Conservation (phyloP, 1,140 invertebrate genomes). For the Drosophila triauraria region DNA sequence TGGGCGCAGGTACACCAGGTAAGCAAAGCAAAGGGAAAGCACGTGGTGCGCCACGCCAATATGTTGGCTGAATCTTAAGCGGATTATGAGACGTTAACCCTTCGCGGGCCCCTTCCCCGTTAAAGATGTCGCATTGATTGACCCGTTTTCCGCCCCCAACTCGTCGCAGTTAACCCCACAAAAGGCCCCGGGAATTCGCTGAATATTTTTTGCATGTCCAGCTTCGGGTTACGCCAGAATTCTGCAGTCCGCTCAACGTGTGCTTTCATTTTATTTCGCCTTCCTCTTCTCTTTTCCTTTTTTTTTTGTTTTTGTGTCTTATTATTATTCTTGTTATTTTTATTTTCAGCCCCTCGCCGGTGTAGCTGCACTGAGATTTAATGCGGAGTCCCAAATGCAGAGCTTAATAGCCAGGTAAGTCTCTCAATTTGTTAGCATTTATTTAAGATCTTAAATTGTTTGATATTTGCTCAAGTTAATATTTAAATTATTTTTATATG, state of each 20-base stretch:
- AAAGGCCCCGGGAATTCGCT: slow-evolving; percentile 16
- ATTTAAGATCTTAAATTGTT: no score
- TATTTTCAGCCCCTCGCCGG: slow-evolving; percentile 50
- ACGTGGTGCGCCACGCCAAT: slow-evolving; percentile 33
- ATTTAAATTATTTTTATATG: slow-evolving; percentile 23
- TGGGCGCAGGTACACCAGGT: slow-evolving; percentile 22
- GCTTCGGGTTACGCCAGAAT: slow-evolving; percentile 59
- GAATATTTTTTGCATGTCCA: slow-evolving; percentile 57
- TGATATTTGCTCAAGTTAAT: not conserved
- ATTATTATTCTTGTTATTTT: slow-evolving; percentile 69
- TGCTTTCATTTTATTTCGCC: slow-evolving; percentile 69
- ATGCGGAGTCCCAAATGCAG: no score
- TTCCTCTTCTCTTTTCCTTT: slow-evolving; percentile 10
- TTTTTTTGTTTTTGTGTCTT: slow-evolving; percentile 1
- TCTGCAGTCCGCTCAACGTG: slow-evolving; percentile 55
- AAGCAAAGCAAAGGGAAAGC: slow-evolving; percentile 2
- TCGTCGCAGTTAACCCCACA: slow-evolving; percentile 13
- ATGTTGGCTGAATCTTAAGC: slow-evolving; percentile 38
- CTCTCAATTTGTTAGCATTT: no score
- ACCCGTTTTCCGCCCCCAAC: slow-evolving; percentile 36
- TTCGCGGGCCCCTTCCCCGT: not conserved
- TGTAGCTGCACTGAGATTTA: slow-evolving; percentile 11
- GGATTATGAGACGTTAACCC: slow-evolving; percentile 48
- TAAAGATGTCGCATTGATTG: slow-evolving; percentile 34
- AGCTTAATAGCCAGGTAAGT: not conserved